Evolutionary conservation across 2,888 invertebrate genomes (phyloP), one percentile per base, ranked within the genome.

Genomic region (Hypsopygia costalis): DNA sequence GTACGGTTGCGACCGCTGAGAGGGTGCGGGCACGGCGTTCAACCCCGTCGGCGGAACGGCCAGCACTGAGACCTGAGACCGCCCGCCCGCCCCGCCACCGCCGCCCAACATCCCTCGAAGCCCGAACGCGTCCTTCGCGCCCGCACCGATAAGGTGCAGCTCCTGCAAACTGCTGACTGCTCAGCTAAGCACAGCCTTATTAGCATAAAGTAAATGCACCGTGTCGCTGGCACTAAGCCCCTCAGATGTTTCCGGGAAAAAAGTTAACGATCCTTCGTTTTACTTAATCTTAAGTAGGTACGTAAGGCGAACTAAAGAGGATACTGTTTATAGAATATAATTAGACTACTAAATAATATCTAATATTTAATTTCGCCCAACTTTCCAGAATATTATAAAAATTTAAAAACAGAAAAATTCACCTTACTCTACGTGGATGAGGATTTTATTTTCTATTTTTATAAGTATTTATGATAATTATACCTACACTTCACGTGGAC

Each of bases 171-270:
- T 75, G 77, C 78, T 76, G 77, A 80, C 76, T 76, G 63, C 63
- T 67, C 60, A 66, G 64, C 64, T 72, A 71, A 71, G 66, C 69
- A 58, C 65, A 67, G 55, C 56, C 76, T 76, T 73, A 85, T 85
- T 85, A 83, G 71, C 83, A 82, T 86, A 81, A 80, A 77, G 68
- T 74, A 75, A 81, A 82, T 80, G 74, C 75, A 77, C 76, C 79
- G 51, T 47, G 47, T 49, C 48, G 52, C 51, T 44, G 41, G 43
- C 51, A 46, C 52, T 53, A 55, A 54, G 54, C 56, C 49, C 46
- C 46, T 44, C 42, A 47, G 51, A 56, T 45, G 49, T 50, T 49
- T 44, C 46, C 52, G 40, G 48, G 42, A 40, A 56, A 52, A 49
- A 52, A 55, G 41, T 44, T 52, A 51, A 46, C 41, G 43, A 37